phyloP scores from a whole-genome alignment of 2,113 vertebrate genomes.

The Mesocricetus auratus region DNA sequence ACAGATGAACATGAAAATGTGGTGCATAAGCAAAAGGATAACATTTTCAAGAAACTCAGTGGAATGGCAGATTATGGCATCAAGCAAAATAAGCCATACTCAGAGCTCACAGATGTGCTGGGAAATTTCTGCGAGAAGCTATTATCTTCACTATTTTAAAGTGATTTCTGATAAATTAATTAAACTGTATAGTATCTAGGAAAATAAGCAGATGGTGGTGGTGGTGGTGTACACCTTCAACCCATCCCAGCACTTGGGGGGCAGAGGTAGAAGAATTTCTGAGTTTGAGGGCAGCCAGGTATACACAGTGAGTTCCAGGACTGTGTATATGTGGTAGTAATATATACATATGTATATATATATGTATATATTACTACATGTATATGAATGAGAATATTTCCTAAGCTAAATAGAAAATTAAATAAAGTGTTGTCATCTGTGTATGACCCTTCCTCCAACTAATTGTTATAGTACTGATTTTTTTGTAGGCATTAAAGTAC shows the following conservation, averaged over 20 bases:
- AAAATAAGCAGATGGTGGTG: not conserved
- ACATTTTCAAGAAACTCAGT: not conserved
- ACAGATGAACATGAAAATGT: not conserved
- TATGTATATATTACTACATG: no score
- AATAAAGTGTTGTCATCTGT: not conserved
- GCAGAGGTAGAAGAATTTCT: no score
- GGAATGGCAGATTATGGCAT: not conserved
- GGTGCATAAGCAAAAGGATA: not conserved
- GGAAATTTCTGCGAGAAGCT: not conserved
- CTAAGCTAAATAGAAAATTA: not conserved
- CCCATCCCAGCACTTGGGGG: no score
- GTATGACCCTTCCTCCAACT: not conserved
- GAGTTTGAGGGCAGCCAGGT: no score
- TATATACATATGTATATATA: no score
- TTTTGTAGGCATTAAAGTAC: not conserved
- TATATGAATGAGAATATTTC: not conserved
- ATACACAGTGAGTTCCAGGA: no score
- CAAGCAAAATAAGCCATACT: not conserved
- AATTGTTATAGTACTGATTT: not conserved
- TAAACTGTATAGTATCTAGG: constrained; percentile 10
- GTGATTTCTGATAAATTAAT: not conserved
- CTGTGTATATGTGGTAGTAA: no score
- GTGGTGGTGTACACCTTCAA: no score
- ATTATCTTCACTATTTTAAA: constrained; percentile 34
- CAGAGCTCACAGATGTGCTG: not conserved